Evolutionary conservation across 2,888 invertebrate genomes (phyloP), one percentile per base, ranked within the genome.

Genomic region (Exephanes ischioxanthus): DNA sequence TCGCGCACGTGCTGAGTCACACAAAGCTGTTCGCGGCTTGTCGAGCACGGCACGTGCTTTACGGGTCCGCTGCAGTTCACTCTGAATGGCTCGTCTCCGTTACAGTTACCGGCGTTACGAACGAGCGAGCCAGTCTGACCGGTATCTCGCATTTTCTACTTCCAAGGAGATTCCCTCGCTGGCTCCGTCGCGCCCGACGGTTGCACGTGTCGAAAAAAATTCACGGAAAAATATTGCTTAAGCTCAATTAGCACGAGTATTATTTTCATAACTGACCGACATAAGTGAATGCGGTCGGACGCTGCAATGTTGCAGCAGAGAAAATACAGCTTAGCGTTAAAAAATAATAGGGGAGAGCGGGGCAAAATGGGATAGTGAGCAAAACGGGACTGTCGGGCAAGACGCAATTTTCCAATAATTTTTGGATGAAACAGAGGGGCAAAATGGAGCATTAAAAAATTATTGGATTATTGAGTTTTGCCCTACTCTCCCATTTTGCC

Each of bases 21-120:
- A 55, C 80, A 80, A 72, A 80, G 53, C 67, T 70, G 63, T 83
- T 58, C 45, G 67, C 51, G 63, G 79, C 51, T 77, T 67, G 79
- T 82, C 82, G 82, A 85, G 82, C 79, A 58, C 58, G 30, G 79
- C 85, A 85, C 85, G 79, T 85, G 85, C 72, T 76, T 77, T 63
- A 14, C 76, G 48, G 58, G 68, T 61, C 45, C 58, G 33, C 76
- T 63, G 48, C 51, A 66, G 48, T 51, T 67, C 61, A 68, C 72
- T 80, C 26, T 19, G 70, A 70, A 19, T 22, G 45, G 26, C 16
- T 16, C 26, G 30, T 9, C 7, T 75, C 9, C 51, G 11, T n/a
- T 63, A 58, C 19, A 61, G 45, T 19, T 37, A 51, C 41, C 37
- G 14, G 26, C 26, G 72, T 85, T 63, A 70, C 45, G 51, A 37